phyloP scores from a whole-genome alignment of 1,140 invertebrate species.

The Vanessa atalanta region DNA sequence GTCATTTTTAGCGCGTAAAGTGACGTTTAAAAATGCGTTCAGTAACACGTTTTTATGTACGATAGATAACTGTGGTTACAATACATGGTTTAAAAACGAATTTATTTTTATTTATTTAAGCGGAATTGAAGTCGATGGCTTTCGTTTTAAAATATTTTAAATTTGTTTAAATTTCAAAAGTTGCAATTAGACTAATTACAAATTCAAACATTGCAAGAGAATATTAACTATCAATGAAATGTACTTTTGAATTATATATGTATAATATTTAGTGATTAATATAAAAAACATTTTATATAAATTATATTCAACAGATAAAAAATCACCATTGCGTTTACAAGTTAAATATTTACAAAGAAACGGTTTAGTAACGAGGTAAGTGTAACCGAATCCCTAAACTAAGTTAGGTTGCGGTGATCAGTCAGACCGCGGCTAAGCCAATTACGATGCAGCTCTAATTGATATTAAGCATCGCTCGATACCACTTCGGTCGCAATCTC shows the following conservation, averaged over 20 bases:
- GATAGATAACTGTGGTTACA: not conserved
- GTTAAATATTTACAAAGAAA: not conserved
- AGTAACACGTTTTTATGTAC: not conserved
- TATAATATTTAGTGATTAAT: no score
- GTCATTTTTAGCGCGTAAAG: conserved; percentile 40
- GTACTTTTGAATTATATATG: no score
- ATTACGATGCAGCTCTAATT: conserved; percentile 40
- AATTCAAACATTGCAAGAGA: no score
- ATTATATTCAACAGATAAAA: no score
- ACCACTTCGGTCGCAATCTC: conserved; percentile 29
- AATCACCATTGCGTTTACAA: no score
- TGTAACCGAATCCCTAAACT: conserved; percentile 22
- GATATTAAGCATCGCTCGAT: conserved; percentile 36
- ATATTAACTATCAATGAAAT: no score
- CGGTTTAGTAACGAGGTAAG: not conserved
- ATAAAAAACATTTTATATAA: no score
- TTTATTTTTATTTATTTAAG: not conserved
- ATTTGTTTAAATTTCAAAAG: no score
- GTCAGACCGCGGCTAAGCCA: conserved; percentile 36
- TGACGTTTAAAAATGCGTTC: conserved; percentile 11
- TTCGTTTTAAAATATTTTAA: no score
- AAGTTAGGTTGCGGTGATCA: conserved; percentile 32
- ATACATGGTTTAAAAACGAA: not conserved
- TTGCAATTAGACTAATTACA: no score
- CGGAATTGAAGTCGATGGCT: no score